Percentiles rank a stretch among this genome's conserved stretches.
Conservation (phyloP, 2,113 vertebrate genomes). For the Lepidothrix coronata region DNA sequence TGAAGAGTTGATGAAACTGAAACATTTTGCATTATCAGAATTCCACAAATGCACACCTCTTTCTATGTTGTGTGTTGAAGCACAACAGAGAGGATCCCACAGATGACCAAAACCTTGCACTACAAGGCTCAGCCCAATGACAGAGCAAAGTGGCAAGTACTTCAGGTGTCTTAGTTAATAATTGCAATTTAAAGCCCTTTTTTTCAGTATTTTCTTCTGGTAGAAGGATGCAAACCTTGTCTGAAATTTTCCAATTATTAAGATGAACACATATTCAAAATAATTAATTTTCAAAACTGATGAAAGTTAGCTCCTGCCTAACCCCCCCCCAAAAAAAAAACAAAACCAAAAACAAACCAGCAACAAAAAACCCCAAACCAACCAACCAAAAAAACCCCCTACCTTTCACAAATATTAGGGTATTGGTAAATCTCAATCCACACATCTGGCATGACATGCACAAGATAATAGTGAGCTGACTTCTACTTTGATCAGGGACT, state of each 20-base stretch:
- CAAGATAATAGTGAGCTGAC: neutral
- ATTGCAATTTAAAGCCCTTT: neutral
- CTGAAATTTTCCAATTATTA: neutral
- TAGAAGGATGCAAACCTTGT: neutral
- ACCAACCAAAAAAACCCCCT: neutral
- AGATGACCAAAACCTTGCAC: neutral
- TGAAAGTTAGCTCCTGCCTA: neutral
- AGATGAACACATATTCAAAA: neutral
- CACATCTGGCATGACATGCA: fast-evolving
- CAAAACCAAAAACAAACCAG: neutral
- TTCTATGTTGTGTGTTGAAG: neutral
- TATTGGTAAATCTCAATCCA: neutral
- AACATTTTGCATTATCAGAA: neutral
- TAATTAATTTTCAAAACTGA: neutral
- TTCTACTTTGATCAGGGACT: neutral
- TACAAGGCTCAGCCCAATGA: neutral
- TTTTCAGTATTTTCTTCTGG: neutral
- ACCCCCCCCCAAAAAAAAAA: neutral
- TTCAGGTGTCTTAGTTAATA: neutral
- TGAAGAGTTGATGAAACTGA: neutral
- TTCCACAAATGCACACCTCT: neutral
- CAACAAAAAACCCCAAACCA: neutral
- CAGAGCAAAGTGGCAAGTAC: neutral
- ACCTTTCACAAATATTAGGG: neutral
- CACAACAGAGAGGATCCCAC: neutral